Evolutionary conservation across 1,140 invertebrate genomes (phyloP), one percentile per base, ranked within the genome.

Genomic region (Halictus rubicundus): DNA sequence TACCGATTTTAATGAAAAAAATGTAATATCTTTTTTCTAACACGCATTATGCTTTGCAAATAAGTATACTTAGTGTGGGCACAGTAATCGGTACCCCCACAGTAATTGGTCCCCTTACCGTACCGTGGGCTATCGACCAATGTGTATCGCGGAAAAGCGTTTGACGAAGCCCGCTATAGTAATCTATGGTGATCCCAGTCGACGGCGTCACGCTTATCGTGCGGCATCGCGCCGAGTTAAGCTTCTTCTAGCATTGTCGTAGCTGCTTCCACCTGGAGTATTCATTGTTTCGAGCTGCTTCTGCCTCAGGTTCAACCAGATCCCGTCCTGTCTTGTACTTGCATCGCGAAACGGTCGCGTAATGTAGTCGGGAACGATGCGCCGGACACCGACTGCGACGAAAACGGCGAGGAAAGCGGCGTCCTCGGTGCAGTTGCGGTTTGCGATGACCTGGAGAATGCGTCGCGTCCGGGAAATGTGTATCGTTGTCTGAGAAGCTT

Each of bases 241-340:
- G 25, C 42, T 25, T 32, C 61, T 32, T 49, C 57, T 59, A 32
- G 25, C 60, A 12, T 21, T 27, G 25, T n/a, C 23, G 12, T 19
- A 6, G 19, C 25, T 32, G 32, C 32, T 32, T 32, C 32, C 32
- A 32, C 32, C 32, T 32, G 3, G 32, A 32, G 32, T 32, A 32
- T 2, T 32, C 32, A 32, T 32, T 32, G 32, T 32, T 32, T 5
- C 32, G 32, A 63, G 61, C 32, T 37, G 72, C 66, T 66, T 75
- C 6, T 59, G 32, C 64, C 19, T 69, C 65, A 76, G 69, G 65
- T 76, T 69, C 74, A 76, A 76, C 74, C 74, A 69, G 74, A 76
- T 75, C 72, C 52, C 54, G 54, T 76, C 74, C 68, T 54, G 74
- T 74, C 14, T 14, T 46, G 10, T 46, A 14, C 60, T 64, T 25